Evolutionary conservation across 2,888 invertebrate genomes (phyloP), one percentile per base, ranked within the genome.

Genomic region (Tetragonisca angustula): DNA sequence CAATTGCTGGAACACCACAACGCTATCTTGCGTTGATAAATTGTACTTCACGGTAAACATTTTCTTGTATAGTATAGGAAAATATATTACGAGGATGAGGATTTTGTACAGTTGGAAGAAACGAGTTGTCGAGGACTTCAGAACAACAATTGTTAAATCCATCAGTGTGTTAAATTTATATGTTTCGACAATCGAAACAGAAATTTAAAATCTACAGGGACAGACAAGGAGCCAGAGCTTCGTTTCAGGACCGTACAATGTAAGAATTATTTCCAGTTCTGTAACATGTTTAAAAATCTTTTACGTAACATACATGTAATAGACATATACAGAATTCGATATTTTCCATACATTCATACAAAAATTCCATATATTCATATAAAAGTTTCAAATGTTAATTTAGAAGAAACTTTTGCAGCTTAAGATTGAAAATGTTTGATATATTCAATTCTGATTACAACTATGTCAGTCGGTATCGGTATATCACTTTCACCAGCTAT

Each of bases 1-100:
- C 54, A 59, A 72, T 67, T 74, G 68, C 56, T 74, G 67, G 19
- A 54, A 32, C 19, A 56, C 64, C n/a, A 9, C 27, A 64, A 64
- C 72, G 72, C 76, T 61, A 84, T 77, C 81, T 74, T 13, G 61
- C 21, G 70, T 21, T 19, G 4, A 13, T 11, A 62, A 62, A 2
- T 21, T 24, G 17, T 54, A 81, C 43, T 70, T 27, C n/a, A 17
- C 61, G 11, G 17, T 43, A 75, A 64, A 70, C 11, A 52, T 74
- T 52, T 50, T 50, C 3, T 24, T 15, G 52, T 13, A 21, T 5
- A 73, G 19, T 19, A 4, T 67, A 50, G 11, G 15, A 27, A 59
- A 27, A 32, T 43, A 70, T 54, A 43, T 43, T 52, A 72, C 15
- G 32, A 27, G 9, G 4, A 17, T 9, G 49, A 62, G 11, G 19